These are phyloP conservation scores for Bemisia tabaci DNA, from an alignment of 1,140 invertebrate species.

Conservation along the genomic window DNA sequence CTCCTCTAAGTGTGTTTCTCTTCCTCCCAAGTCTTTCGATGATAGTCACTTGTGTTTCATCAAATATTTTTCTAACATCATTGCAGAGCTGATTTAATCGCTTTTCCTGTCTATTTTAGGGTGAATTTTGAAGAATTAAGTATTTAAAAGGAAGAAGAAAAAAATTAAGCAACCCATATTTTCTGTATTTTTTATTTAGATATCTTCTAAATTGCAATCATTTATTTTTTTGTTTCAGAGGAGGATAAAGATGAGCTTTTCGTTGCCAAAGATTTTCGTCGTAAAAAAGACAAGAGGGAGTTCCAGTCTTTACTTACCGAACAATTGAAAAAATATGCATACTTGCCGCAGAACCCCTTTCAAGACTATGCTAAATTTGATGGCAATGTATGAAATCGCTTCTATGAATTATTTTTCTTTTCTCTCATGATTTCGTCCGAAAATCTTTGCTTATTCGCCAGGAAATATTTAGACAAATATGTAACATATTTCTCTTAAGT, in stretches of 20 bases:
- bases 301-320: constrained; percentile 47
- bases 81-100: too few species aligned
- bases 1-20: too few species aligned
- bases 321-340: constrained; percentile 56
- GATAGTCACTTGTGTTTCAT: too few species aligned
- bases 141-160: too few species aligned
- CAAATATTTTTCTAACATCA: too few species aligned
- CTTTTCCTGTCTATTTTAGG: too few species aligned
- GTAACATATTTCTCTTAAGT: too few species aligned
- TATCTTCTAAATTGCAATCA: too few species aligned
- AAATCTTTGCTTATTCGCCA: constrained; percentile 8
- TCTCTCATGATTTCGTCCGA: constrained; percentile 4
- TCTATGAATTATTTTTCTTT: constrained; percentile 11
- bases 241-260: constrained; percentile 56
- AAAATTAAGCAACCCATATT: too few species aligned
- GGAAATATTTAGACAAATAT: constrained; percentile 10
- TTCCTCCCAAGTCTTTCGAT: too few species aligned
- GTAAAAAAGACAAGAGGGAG: constrained; percentile 33
- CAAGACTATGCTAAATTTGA: constrained; percentile 83
- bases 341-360: constrained; percentile 68
- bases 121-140: too few species aligned
- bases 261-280: constrained; percentile 34
- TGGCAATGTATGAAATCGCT: constrained; percentile 55
- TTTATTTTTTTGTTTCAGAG: constrained; percentile 23
- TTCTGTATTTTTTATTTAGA: too few species aligned